Evolutionary conservation across 2,888 invertebrate species (phyloP), one percentile per base, ranked within the genome.

Genomic region (Phorcus lineatus): DNA sequence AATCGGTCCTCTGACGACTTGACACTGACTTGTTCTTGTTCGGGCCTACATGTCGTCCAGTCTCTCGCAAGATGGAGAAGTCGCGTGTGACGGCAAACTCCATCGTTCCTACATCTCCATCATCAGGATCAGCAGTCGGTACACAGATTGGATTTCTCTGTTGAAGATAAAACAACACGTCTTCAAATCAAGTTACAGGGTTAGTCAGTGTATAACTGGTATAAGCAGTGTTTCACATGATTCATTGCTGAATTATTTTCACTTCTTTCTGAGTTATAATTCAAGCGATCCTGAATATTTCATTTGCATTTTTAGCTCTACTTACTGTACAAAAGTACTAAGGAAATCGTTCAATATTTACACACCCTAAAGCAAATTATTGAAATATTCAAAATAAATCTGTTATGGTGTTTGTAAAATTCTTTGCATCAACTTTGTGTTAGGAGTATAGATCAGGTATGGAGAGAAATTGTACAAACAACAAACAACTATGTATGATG

Each of bases 1-100:
- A 54, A n/a, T 31, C 57, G 70, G 28, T 52, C 67, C 47, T 74
- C 47, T 74, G 77, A 31, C 53, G 52, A 17, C 54, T 24, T 1
- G 31, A 28, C 16, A 36, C 24, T 0, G 55, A 7, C 40, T 54
- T 75, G 75, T 24, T 62, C 52, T 62, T 77, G 22, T 77, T 40
- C 28, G 19, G 24, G 40, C 31, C 40, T 7, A 80, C 67, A 13
- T 86, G 85, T 52, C 83, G 82, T 0, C 82, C 79, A 22, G 85
- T 84, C 54, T 89, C 87, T 78, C 85, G 85, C 22, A 91, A 81
- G 28, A 90, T 84, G n/a, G 87, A 86, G 75, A 89, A 86, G 81
- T 91, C 90, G 17, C 88, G 82, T 0, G 92, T 92, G 16, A 92
- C 91, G 31, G 90, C 86, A 80, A 92, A 92, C 36, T 91, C 91